These are phyloP conservation scores for Julus scanicus DNA, from an alignment of 2,888 invertebrate genomes.

Conservation along the genomic window DNA sequence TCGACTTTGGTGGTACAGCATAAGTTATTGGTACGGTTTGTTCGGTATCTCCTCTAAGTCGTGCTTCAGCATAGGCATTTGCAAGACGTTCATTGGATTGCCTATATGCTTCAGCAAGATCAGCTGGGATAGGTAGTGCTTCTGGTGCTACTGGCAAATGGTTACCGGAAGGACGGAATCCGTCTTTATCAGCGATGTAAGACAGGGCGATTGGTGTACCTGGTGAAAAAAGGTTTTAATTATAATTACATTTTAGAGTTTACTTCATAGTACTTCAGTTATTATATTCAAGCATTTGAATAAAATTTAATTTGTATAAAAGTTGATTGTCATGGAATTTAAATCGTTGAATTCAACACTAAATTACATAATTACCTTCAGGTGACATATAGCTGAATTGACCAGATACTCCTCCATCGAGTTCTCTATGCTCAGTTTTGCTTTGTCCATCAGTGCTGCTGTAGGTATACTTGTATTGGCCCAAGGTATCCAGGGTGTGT, in stretches of 20 bases:
- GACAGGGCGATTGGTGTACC: constrained; percentile 72
- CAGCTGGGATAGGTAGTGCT: constrained; percentile 44
- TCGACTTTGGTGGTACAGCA: background rate
- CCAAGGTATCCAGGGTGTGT: constrained; percentile 73
- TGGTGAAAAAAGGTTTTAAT: background rate
- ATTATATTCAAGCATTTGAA: no score
- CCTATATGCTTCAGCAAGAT: constrained; percentile 79
- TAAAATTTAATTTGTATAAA: no score
- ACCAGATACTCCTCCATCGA: constrained; percentile 76
- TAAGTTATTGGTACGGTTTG: background rate
- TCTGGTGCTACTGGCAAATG: constrained; percentile 57
- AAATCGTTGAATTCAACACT: no score
- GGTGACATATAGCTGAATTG: constrained; percentile 77
- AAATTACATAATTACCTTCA: constrained; percentile 64
- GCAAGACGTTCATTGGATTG: constrained; percentile 66
- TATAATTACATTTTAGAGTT: no score
- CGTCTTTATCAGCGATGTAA: constrained; percentile 74
- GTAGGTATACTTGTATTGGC: constrained; percentile 80
- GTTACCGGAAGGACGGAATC: constrained; percentile 57
- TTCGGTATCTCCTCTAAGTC: constrained; percentile 41
- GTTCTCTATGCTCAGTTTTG: constrained; percentile 77
- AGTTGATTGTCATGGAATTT: no score
- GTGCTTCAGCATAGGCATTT: constrained; percentile 53
- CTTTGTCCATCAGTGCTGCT: constrained; percentile 76
- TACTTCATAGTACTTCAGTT: no score